These are phyloP conservation scores for Diachrysia chrysitis DNA, from an alignment of 2,888 invertebrate genomes.

Conservation along the genomic window DNA sequence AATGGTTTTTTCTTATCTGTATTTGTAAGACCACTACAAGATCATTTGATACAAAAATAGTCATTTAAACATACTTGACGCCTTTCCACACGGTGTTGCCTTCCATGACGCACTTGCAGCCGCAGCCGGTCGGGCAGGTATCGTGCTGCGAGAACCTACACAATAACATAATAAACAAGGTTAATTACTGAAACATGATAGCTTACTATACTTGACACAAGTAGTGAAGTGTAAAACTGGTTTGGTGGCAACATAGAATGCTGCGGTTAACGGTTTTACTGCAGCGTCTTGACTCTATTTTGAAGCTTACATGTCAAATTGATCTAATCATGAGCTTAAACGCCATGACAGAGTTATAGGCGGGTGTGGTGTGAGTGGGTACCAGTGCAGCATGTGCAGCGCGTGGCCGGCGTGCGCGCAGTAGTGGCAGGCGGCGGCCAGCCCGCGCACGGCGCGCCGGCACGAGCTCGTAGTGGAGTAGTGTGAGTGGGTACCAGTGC, in stretches of 20 bases:
- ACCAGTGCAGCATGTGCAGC: slow-evolving; percentile 95
- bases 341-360: too few relatives aligned
- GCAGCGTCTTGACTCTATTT: too few relatives aligned
- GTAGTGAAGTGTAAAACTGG: slow-evolving; percentile 1
- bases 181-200: neutral
- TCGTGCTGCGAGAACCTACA: slow-evolving; percentile 90
- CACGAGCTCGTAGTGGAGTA: too few relatives aligned
- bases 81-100: slow-evolving; percentile 85
- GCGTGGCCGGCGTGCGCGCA: slow-evolving; percentile 99
- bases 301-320: too few relatives aligned
- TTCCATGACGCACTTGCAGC: slow-evolving; percentile 95
- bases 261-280: neutral
- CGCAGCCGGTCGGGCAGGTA: slow-evolving; percentile 97
- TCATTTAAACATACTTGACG: slow-evolving; percentile 76
- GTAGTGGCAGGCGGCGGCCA: slow-evolving; percentile 95
- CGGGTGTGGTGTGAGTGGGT: too few relatives aligned
- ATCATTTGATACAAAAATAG: neutral
- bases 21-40: neutral
- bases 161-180: neutral
- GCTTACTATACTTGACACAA: neutral
- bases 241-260: neutral
- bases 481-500: slow-evolving; percentile 91
- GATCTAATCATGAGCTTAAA: too few relatives aligned
- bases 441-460: slow-evolving; percentile 95
- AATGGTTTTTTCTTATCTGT: too few relatives aligned